Percentiles rank a stretch among this genome's conserved stretches.
Evolutionary conservation across 2,888 invertebrate genomes (phyloP).

Genomic region (Campaea margaritaria): DNA sequence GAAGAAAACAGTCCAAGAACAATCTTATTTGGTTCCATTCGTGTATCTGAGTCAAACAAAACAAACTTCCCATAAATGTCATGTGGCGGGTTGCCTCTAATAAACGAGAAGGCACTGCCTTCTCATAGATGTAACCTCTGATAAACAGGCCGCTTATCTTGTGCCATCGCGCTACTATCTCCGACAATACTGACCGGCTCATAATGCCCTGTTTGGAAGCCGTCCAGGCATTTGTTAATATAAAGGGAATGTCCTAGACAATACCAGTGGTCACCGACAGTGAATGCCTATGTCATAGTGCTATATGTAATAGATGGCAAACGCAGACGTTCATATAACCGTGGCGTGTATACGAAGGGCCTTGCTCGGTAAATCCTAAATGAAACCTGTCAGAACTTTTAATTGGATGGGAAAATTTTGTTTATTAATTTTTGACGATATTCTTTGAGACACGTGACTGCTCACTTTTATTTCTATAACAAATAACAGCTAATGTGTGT

Average conservation of each 20-base stretch:
- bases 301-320: background rate
- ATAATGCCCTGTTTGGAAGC: conserved; percentile 11
- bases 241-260: conserved; percentile 17
- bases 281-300: background rate
- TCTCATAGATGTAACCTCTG: conserved; percentile 7
- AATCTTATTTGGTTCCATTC: no score
- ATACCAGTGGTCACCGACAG: conserved; percentile 1
- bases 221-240: conserved; percentile 21
- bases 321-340: no score
- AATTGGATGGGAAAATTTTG: no score
- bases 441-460: no score
- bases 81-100: background rate
- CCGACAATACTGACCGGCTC: conserved; percentile 8
- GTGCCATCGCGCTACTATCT: conserved; percentile 2
- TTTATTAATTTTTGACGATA: no score
- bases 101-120: background rate
- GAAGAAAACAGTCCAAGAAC: no score
- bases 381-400: no score
- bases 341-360: no score
- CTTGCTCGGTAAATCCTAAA: background rate
- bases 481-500: no score
- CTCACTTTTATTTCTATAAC: no score
- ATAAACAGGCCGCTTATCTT: background rate
- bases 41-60: no score
- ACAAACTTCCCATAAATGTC: no score